These are phyloP conservation scores for Scatophagus argus DNA, from an alignment of 2,113 vertebrate species.

Conservation along the genomic window DNA sequence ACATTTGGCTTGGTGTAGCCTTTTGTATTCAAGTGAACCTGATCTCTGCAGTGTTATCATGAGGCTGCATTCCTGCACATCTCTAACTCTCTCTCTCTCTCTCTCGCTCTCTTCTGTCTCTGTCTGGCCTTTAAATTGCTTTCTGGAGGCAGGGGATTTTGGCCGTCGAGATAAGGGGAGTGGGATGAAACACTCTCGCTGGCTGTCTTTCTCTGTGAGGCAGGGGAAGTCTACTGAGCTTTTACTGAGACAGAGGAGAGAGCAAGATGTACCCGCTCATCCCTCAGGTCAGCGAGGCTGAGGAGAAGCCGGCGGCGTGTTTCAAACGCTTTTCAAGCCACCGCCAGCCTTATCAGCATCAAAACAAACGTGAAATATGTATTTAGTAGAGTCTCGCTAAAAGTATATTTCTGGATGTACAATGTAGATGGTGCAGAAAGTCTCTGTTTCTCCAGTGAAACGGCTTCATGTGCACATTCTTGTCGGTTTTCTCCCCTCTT, in stretches of 20 bases:
- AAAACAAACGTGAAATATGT: constrained; percentile 25
- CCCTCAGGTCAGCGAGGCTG: constrained; percentile 22
- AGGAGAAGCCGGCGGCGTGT: constrained; percentile 8
- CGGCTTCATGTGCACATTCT: constrained; percentile 12
- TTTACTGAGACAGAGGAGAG: constrained; percentile 52
- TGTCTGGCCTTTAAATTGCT: constrained; percentile 76
- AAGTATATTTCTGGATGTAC: background rate
- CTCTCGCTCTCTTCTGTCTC: constrained; percentile 32
- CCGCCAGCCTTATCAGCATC: constrained; percentile 16
- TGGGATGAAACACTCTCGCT: constrained; percentile 59
- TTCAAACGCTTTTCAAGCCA: constrained; percentile 3
- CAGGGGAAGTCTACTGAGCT: constrained; percentile 25
- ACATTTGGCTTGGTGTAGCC: background rate
- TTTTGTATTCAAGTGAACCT: constrained; percentile 29
- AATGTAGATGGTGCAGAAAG: constrained; percentile 4
- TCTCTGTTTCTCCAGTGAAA: background rate
- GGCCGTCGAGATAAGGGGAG: constrained; percentile 69
- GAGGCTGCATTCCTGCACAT: constrained; percentile 40
- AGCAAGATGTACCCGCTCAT: constrained; percentile 35
- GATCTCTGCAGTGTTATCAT: constrained; percentile 42
- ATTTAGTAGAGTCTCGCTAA: constrained; percentile 1
- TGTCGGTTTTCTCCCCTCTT: background rate
- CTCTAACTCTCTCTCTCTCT: constrained; percentile 12
- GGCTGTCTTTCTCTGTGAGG: constrained; percentile 42
- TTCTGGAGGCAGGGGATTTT: constrained; percentile 73